Base-by-base conservation (phyloP, 2,113 vertebrate species). In the Peromyscus maniculatus region DNA sequence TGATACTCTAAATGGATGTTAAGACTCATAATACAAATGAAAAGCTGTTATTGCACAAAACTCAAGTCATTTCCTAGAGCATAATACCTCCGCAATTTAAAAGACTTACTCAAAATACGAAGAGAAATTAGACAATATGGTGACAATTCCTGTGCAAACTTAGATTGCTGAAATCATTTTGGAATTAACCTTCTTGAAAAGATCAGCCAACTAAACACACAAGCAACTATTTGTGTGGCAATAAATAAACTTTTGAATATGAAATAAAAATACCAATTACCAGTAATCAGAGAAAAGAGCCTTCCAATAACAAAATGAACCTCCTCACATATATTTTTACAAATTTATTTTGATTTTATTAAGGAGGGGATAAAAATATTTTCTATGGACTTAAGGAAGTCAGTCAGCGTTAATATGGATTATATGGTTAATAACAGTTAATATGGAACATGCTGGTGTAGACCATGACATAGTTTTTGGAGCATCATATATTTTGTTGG, bases 1-100 rank as follows among this genome's bases (percentile, higher is more conserved):
- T 89, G 79, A 84, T 86, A 43, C 71, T 95, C 21, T 89, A 96
- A 97, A 66, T 97, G 89, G 97, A 95, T 97, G 96, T 95, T 96
- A 97, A 96, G 80, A 90, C 91, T 91, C 91, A 91, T 96, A 97
- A 98, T 55, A 71, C 87, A 97, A 96, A 95, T 96, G 96, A 97
- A 97, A 96, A 95, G 93, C 87, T 94, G 79, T 95, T 97, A 94
- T 52, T 96, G 71, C 62, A 80, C 33, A 96, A 95, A 52, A 78
- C 83, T 94, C 83, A 78, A 95, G 94, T 91, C 55, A 79, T 96
- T 97, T 97, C 89, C 91, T 71, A 75, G 78, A 89, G 62, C 43
- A 74, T 91, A 89, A 95, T 90, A 97, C 82, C 33, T 24, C 46
- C 69, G 87, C 83, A 93, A 84, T 91, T 93, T 97, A 82, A 89